These are phyloP conservation scores for Bubo scandiacus DNA, from an alignment of 2,113 vertebrate species.

Conservation along the genomic window DNA sequence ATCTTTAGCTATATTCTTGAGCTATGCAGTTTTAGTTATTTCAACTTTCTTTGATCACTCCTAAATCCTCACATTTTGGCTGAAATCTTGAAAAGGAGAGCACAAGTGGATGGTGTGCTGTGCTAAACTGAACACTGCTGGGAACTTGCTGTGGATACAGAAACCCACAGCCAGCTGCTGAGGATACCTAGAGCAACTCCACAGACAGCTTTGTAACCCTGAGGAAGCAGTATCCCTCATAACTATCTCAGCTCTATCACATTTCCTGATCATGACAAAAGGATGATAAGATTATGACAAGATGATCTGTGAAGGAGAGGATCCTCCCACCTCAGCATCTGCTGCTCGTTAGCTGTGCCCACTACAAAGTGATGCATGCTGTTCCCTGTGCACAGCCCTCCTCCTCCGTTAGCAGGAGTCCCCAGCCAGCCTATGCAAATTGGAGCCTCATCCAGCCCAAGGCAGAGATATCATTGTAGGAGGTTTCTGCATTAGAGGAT, in stretches of 20 bases:
- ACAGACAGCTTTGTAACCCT: background rate
- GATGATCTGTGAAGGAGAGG: background rate
- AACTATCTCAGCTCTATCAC: background rate
- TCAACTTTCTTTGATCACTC: background rate
- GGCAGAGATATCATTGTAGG: background rate
- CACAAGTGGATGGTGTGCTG: background rate
- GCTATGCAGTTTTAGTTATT: background rate
- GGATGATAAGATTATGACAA: background rate
- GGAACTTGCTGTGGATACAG: background rate
- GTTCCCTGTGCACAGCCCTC: background rate
- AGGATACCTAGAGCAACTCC: background rate
- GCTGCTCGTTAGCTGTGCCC: background rate
- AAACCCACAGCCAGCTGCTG: background rate
- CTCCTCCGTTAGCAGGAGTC: background rate
- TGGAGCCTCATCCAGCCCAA: background rate
- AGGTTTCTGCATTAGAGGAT: background rate
- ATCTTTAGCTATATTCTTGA: background rate
- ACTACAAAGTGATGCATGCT: background rate
- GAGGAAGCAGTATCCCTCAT: background rate
- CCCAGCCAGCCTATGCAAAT: background rate
- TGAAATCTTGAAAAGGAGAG: background rate
- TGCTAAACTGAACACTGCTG: background rate
- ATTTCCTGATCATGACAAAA: background rate
- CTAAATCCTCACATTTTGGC: background rate
- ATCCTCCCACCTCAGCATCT: background rate